Evolutionary conservation across 2,113 vertebrate species (phyloP), one percentile per base, ranked within the genome.

Genomic region (Uria lomvia): DNA sequence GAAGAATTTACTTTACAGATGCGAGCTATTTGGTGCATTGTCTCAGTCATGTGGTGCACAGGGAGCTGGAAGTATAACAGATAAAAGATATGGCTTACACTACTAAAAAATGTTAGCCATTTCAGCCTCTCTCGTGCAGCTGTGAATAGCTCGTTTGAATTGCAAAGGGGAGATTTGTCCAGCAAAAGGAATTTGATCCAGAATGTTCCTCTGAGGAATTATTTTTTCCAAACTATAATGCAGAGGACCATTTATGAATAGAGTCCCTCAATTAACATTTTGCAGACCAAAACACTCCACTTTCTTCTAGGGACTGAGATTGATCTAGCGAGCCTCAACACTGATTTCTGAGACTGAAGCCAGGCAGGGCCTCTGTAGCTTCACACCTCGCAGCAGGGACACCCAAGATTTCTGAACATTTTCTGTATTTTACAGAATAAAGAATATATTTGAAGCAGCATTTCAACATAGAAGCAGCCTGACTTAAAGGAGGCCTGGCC

Each of bases 1-100:
- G 20, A 91, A 92, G 53, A 90, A 93, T 83, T 94, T 94, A 75
- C 36, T 78, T 94, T 94, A 84, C 92, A 94, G 40, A 10, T 82
- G 76, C 53, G 67, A 89, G 70, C 73, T 92, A 66, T 87, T 94
- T 89, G 73, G 60, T 71, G 62, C 65, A 53, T 81, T 77, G 84
- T 60, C 84, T 97, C 74, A 71, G 38, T 11, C 88, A 15, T 70
- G 76, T 70, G 56, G 74, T 10, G 72, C 75, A 63, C 5, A 1
- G 43, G 43, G 58, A 95, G 72, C 71, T 95, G 95, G 65, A 90
- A 96, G 36, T 5, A 2, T 42, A 96, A 78, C 52, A 95, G 78
- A 96, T 85, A 86, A 90, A 90, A 94, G 92, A 88, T 83, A 74
- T 0, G 0, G 62, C 24, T 94, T 90, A 73, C 11, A 15, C 53